Evolutionary conservation across 2,113 vertebrate genomes (phyloP).

Genomic region (Mesocricetus auratus): DNA sequence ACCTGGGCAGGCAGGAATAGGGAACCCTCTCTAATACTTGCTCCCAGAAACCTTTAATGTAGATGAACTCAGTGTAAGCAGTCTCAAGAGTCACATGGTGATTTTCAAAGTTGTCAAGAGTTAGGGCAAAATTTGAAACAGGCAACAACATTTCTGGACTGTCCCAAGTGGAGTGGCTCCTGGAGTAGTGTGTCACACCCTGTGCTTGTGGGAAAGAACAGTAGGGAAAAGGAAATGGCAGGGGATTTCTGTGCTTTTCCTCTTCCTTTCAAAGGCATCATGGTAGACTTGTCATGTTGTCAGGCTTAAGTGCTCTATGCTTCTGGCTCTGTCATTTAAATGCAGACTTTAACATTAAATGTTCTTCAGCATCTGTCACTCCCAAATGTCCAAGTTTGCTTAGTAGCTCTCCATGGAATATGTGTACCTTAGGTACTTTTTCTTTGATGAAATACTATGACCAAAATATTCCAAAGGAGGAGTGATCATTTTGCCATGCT

Average conservation of each 20-base stretch:
- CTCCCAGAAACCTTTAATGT: not conserved
- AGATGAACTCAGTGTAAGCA: not conserved
- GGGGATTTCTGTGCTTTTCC: not conserved
- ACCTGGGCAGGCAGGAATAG: not conserved
- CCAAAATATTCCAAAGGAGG: not conserved
- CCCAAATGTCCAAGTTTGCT: not conserved
- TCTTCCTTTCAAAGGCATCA: not conserved
- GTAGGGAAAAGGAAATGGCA: not conserved
- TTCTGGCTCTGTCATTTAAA: not conserved
- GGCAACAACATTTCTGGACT: not conserved
- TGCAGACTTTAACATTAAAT: not conserved
- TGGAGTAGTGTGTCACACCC: not conserved
- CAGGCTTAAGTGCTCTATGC: not conserved
- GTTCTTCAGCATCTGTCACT: not conserved
- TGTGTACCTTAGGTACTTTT: not conserved
- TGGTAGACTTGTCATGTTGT: not conserved
- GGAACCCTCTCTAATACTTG: not conserved
- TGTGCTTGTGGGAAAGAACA: not conserved
- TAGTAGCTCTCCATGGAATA: not conserved
- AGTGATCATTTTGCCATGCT: too few species aligned
- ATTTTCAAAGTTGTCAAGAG: not conserved
- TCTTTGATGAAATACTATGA: not conserved
- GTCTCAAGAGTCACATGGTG: not conserved
- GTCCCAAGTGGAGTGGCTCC: not conserved
- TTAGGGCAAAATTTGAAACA: not conserved